A percentile compares a stretch with the other conserved stretches of the same genome.
Evolutionary conservation across 2,888 invertebrate genomes (phyloP).

Genomic region (Anthophora plumipes): DNA sequence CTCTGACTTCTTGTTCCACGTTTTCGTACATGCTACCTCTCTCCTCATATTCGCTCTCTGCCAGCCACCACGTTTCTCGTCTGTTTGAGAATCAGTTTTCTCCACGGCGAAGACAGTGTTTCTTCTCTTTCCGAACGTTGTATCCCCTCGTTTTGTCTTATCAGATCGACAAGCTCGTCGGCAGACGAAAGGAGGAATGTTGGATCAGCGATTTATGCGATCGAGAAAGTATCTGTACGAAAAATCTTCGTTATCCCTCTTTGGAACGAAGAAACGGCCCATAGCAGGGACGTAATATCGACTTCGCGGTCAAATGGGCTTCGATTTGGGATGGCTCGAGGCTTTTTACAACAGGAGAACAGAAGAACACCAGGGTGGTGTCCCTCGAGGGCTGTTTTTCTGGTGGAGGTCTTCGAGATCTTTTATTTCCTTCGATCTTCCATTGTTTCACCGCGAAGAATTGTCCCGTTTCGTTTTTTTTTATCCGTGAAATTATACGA

Average conservation of each 20-base stretch:
- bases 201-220: conserved; percentile 69
- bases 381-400: conserved; percentile 47
- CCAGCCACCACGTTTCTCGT: neutral
- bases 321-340: conserved; percentile 75
- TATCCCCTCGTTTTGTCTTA: conserved; percentile 26
- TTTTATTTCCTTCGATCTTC: neutral
- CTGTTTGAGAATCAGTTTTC: neutral
- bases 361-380: conserved; percentile 23
- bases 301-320: conserved; percentile 31
- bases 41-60: neutral
- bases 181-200: conserved; percentile 74
- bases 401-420: neutral
- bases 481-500: too few relatives aligned
- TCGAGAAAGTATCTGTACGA: conserved; percentile 67
- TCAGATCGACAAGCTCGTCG: conserved; percentile 59
- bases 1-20: conserved; percentile 8
- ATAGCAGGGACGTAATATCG: conserved; percentile 50
- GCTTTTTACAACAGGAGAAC: conserved; percentile 73
- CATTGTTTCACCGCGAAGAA: neutral
- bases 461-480: neutral
- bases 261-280: conserved; percentile 42
- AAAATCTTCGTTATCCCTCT: conserved; percentile 49
- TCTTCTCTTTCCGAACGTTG: neutral
- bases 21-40: conserved; percentile 21
- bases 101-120: neutral